A percentile compares a stretch with the other conserved stretches of the same genome.
Conservation (phyloP, 2,113 vertebrate species). For the Meleagris gallopavo region DNA sequence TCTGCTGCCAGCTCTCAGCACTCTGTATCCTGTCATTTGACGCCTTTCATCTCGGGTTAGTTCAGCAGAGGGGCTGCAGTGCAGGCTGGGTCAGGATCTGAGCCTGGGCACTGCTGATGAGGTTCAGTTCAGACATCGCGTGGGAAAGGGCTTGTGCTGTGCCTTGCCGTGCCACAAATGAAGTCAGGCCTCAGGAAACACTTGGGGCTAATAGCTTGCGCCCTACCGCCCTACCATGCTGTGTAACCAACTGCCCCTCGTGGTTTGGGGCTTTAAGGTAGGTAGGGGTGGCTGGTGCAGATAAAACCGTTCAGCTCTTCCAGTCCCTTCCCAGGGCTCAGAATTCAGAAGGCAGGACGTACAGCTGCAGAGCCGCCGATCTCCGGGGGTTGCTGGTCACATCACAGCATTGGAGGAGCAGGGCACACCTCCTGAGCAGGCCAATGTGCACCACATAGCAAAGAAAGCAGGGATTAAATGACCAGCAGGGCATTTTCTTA, state of each 20-base stretch:
- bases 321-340: background rate
- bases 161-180: too few relatives aligned
- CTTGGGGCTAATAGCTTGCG: background rate
- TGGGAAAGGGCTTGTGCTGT: background rate
- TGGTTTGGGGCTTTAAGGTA: background rate
- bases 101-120: background rate
- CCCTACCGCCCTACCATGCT: fast-evolving
- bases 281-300: background rate
- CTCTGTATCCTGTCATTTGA: conserved; percentile 29
- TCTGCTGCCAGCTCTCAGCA: background rate
- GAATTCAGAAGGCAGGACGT: background rate
- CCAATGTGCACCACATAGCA: too few relatives aligned
- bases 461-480: background rate
- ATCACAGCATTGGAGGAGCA: background rate
- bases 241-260: background rate
- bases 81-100: background rate
- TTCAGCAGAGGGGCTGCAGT: background rate
- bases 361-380: fast-evolving
- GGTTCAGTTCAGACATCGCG: background rate
- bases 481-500: background rate
- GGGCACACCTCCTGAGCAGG: background rate
- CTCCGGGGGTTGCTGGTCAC: background rate
- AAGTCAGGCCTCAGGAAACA: too few relatives aligned
- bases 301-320: background rate
- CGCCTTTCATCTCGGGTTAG: background rate